Conservation (phyloP, 2,797 vertebrate genomes). For the Clarias platycephalus region DNA sequence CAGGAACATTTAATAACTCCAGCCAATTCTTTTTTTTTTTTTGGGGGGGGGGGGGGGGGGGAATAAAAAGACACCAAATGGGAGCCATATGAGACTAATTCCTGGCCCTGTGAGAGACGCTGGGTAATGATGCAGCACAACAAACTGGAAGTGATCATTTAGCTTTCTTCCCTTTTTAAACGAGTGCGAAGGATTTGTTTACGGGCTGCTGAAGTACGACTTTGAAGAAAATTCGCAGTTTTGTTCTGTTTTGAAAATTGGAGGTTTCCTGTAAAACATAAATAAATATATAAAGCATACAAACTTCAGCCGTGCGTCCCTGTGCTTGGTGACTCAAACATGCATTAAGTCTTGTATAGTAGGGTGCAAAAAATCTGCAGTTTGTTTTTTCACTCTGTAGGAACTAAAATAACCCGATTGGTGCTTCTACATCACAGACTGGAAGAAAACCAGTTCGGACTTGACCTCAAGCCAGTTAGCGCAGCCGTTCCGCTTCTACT, state of each 20-base stretch:
- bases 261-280: background rate
- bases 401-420: background rate
- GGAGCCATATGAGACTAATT: slow-evolving; percentile 60
- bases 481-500: slow-evolving; percentile 32
- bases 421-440: slow-evolving; percentile 5
- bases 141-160: slow-evolving; percentile 55
- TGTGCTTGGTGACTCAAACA: background rate
- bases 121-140: slow-evolving; percentile 54
- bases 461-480: slow-evolving; percentile 47
- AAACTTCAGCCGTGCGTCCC: background rate
- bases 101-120: slow-evolving; percentile 47
- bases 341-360: background rate
- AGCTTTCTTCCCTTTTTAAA: slow-evolving; percentile 55
- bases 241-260: slow-evolving; percentile 51
- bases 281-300: background rate
- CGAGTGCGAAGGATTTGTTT: slow-evolving; percentile 63
- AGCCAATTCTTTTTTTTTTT: background rate
- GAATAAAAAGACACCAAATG: slow-evolving; percentile 66
- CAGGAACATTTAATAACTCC: slow-evolving; percentile 15
- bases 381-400: background rate
- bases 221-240: slow-evolving; percentile 30
- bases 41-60: slow-evolving; percentile 2
- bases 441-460: slow-evolving; percentile 29
- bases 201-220: slow-evolving; percentile 49
- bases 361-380: background rate